phyloP scores from a whole-genome alignment of 2,888 invertebrate genomes.

The Neoitamus cyanurus region DNA sequence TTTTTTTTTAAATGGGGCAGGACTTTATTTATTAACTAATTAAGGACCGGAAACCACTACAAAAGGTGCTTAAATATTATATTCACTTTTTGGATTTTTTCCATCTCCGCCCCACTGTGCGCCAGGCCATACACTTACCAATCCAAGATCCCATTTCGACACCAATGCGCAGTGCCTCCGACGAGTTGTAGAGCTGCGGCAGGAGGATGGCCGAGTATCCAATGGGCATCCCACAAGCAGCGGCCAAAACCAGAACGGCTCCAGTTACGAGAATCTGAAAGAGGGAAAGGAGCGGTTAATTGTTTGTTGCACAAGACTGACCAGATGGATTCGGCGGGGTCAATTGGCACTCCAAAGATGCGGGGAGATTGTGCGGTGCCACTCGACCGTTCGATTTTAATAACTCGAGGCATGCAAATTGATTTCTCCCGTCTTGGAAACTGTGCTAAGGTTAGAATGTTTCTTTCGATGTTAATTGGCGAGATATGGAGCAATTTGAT shows the following conservation, averaged over 20 bases:
- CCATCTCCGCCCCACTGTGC: no score
- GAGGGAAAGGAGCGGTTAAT: not conserved
- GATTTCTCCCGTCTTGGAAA: not conserved
- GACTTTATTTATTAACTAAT: no score
- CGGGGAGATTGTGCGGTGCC: no score
- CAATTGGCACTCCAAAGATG: not conserved
- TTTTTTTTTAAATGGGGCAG: no score
- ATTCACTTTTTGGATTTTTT: no score
- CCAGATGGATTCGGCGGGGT: not conserved
- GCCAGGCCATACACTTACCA: conserved; percentile 57
- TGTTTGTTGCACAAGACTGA: not conserved
- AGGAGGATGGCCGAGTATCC: conserved; percentile 80
- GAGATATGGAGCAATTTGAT: not conserved
- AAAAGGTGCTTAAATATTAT: no score
- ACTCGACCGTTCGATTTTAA: not conserved
- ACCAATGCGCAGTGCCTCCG: conserved; percentile 73
- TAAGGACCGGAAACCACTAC: no score
- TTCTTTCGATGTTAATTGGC: not conserved
- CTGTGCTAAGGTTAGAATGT: conserved; percentile 27
- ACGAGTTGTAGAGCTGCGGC: conserved; percentile 74
- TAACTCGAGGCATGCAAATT: not conserved
- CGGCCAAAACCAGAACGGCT: conserved; percentile 76
- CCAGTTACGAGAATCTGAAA: conserved; percentile 77
- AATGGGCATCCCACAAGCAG: conserved; percentile 83
- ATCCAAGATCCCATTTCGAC: conserved; percentile 84